phyloP scores from a whole-genome alignment of 2,797 vertebrate species.

The Tamandua tetradactyla region DNA sequence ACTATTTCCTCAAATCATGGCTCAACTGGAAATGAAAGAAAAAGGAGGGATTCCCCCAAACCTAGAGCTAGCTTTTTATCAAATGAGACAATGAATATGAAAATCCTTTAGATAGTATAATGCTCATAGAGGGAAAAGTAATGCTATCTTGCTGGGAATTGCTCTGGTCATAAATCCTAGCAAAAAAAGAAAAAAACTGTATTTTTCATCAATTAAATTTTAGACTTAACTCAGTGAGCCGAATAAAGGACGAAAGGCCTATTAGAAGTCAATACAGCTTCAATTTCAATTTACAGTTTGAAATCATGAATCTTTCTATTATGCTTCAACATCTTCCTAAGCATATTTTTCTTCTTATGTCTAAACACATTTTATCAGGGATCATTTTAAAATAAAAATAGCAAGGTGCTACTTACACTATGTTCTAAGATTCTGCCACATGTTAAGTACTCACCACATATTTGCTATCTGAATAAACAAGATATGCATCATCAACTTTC shows the following conservation, averaged over 20 bases:
- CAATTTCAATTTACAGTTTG: background rate
- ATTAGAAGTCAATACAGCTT: background rate
- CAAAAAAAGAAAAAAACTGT: background rate
- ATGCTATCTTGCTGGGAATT: background rate
- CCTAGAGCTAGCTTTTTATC: background rate
- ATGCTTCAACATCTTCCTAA: background rate
- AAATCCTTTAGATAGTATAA: background rate
- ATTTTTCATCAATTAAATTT: too few relatives aligned
- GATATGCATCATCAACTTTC: background rate
- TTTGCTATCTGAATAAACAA: background rate
- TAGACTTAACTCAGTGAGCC: background rate
- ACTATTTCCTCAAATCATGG: background rate
- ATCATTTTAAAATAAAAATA: constrained; percentile 11
- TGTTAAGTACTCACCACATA: background rate
- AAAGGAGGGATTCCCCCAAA: background rate
- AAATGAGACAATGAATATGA: background rate
- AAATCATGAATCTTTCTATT: background rate
- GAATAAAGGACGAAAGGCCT: background rate
- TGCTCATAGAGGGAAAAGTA: background rate
- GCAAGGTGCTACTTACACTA: background rate
- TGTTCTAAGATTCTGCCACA: background rate
- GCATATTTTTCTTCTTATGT: too few relatives aligned
- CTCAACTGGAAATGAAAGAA: background rate
- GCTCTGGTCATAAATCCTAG: background rate
- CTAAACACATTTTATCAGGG: background rate